Evolutionary conservation across 2,113 vertebrate species (phyloP).

Genomic region (Dendrocopos noguchii): DNA sequence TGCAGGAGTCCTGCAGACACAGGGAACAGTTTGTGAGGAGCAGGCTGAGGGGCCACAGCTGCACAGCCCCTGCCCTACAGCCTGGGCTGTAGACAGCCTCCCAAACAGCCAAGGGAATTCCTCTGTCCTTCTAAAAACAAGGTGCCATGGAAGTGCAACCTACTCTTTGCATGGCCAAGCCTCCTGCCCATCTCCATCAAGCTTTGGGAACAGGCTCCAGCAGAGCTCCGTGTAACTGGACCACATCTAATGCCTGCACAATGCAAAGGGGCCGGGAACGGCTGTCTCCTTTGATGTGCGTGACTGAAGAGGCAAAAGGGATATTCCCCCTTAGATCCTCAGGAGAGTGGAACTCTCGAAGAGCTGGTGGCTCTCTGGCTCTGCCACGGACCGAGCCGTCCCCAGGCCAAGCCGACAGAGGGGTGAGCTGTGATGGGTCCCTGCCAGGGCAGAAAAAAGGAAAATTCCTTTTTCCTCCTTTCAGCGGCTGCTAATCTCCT

Average conservation of each 20-base stretch:
- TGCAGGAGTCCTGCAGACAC: neutral
- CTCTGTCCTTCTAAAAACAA: constrained; percentile 48
- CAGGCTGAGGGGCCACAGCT: accelerated
- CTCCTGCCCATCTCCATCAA: constrained; percentile 27
- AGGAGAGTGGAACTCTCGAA: constrained; percentile 20
- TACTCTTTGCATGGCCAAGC: constrained; percentile 42
- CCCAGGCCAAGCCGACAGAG: neutral
- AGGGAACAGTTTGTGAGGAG: accelerated
- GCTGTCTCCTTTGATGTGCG: constrained; percentile 66
- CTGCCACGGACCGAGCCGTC: neutral
- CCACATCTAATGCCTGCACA: constrained; percentile 62
- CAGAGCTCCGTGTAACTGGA: constrained; percentile 51
- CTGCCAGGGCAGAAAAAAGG: constrained; percentile 19
- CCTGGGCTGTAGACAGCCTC: neutral
- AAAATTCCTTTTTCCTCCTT: constrained; percentile 47
- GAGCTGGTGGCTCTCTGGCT: constrained; percentile 65
- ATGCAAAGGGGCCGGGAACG: constrained; percentile 53
- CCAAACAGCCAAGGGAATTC: neutral
- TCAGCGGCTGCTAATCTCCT: constrained; percentile 1
- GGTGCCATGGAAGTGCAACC: constrained; percentile 24
- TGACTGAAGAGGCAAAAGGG: constrained; percentile 61
- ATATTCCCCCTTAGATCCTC: constrained; percentile 37
- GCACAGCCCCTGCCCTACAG: accelerated
- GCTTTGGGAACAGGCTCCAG: constrained; percentile 8
- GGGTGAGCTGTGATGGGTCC: neutral